Evolutionary conservation across 2,888 invertebrate genomes (phyloP), one percentile per base, ranked within the genome.

Genomic region (Linhomoeus sp.): DNA sequence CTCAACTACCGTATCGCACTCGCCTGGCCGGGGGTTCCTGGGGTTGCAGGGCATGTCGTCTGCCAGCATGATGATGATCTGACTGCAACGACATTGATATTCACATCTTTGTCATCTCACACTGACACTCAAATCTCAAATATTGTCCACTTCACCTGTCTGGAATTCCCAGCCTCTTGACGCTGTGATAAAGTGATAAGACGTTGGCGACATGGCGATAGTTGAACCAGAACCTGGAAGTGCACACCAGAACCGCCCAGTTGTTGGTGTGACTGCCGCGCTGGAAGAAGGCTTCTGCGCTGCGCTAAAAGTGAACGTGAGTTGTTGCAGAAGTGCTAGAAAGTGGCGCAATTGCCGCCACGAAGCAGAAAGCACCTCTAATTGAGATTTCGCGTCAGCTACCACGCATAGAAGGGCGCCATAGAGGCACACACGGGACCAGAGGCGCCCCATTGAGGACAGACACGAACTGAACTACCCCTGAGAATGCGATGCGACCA

Each of bases 31-130:
- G 0, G 97, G 94, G 70, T 99, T 99, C 52, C 97, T 73, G 0
- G 92, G 80, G 71, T 97, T 97, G 63, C 97, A 99, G 0, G 97
- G 94, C 88, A 97, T 94, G 64, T 97, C 94, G 68, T 99, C 97
- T 1, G 97, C 94, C 53, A 99, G 79, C 97, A 99, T 97, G 47
- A 99, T 69, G 54, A 99, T 94, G 47, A 99, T 99, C 67, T 94
- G 94, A 54, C 73, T 73, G 58, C 45, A 64, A 63, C 40, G 36
- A 47, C 47, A 49, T 3, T 9, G n/a, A 23, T 12, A n/a, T n/a
- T n/a, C n/a, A n/a, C n/a, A n/a, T n/a, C 12, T 9, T 43, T 22
- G 43, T 43, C 14, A 41, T n/a, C n/a, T n/a, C n/a, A n/a, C n/a
- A n/a, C n/a, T n/a, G n/a, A n/a, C n/a, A n/a, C n/a, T n/a, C n/a